Percentiles rank a stretch among this genome's conserved stretches.
These are phyloP conservation scores for Bucco capensis DNA, from an alignment of 2,113 vertebrate species.

Conservation along the genomic window DNA sequence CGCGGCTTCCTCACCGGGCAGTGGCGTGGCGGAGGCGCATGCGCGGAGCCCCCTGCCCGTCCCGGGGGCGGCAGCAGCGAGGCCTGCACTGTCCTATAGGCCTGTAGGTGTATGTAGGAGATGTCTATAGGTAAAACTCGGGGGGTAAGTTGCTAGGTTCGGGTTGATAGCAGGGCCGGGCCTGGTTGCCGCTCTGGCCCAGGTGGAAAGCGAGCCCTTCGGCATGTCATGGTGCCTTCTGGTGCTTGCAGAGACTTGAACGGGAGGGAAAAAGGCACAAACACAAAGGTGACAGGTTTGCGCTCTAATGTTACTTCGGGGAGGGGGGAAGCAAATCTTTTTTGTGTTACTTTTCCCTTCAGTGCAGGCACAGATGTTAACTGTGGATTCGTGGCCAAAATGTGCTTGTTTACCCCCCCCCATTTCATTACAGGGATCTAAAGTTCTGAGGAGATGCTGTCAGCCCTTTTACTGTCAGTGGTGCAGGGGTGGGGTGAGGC, in stretches of 20 bases:
- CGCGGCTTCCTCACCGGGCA: background rate
- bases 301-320: too few species aligned
- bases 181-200: background rate
- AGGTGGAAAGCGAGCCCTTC: background rate
- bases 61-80: background rate
- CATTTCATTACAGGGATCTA: too few species aligned
- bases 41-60: background rate
- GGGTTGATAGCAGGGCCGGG: background rate
- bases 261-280: fast-evolving
- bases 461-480: fast-evolving
- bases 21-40: background rate
- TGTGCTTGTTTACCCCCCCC: fast-evolving
- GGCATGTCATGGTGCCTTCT: background rate
- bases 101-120: background rate
- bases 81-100: background rate
- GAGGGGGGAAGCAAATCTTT: fast-evolving
- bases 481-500: background rate
- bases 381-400: fast-evolving
- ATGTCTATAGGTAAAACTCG: background rate
- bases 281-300: fast-evolving
- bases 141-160: background rate
- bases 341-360: background rate
- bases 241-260: too few species aligned
- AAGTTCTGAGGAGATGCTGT: background rate
- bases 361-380: background rate